Evolutionary conservation across 1,140 invertebrate genomes (phyloP), one percentile per base, ranked within the genome.

Genomic region (Grapholita molesta): DNA sequence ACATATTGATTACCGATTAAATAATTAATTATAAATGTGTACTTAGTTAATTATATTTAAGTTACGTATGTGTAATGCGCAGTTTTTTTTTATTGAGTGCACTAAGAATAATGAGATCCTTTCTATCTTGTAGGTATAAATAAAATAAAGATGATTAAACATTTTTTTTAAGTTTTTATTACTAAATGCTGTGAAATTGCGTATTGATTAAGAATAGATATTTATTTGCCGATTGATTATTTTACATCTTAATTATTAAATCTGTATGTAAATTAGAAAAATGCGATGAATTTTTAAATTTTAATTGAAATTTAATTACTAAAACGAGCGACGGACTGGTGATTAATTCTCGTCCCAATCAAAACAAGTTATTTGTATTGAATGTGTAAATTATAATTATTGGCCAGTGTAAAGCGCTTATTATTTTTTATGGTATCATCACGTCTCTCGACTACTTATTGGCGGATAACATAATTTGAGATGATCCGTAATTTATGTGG

Each of bases 401-500:
- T 52, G 15, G 12, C 15, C 25, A 8, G 8, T 15, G 55, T 61
- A 61, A 61, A 32, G 21, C 55, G 30, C 11, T 32, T 61, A 61
- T 61, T 61, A 61, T 61, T 61, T 61, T 61, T 61, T 18, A 61
- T 61, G 55, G n/a, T 28, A 28, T 64, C 38, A 12, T 52, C 55
- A 61, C 64, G 23, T 70, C 38, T n/a, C n/a, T n/a, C 61, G 23
- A 61, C 53, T 61, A 68, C 21, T 64, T 66, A 55, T 64, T 67
- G 18, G 57, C 68, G 70, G 68, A 72, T 76, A 76, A 76, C 74
- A 70, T 77, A 80, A 78, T 75, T 38, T 78, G 72, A 71, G 64
- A 77, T 82, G 69, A 77, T 70, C 70, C 73, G 69, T 77, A 78
- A 80, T 85, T 79, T 84, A 85, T 85, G 78, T 78, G 72, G 74